phyloP scores from a whole-genome alignment of 2,888 invertebrate genomes.

The Cantharis nigra region DNA sequence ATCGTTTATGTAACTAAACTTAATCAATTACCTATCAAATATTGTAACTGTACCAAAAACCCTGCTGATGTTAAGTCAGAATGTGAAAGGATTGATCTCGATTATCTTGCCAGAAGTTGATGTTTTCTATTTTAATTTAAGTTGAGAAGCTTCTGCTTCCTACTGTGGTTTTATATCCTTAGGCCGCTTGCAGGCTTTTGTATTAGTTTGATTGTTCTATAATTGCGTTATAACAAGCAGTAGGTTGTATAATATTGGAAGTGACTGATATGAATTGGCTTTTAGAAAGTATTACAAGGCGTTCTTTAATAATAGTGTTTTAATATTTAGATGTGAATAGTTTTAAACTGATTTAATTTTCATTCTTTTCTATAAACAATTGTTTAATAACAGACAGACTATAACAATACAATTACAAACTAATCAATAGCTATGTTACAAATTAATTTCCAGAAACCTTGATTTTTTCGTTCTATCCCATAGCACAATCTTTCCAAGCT shows the following conservation, averaged over 20 bases:
- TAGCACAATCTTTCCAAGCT: neutral
- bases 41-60: constrained; percentile 15
- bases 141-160: constrained; percentile 25
- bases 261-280: constrained; percentile 4
- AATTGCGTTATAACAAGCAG: constrained; percentile 19
- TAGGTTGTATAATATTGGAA: constrained; percentile 17
- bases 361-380: neutral
- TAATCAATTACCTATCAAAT: constrained; percentile 13
- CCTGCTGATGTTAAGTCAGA: constrained; percentile 13
- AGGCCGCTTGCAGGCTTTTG: constrained; percentile 11
- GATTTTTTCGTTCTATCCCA: neutral
- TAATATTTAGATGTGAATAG: neutral
- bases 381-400: neutral
- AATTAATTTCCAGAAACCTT: neutral
- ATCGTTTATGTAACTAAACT: neutral
- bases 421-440: neutral
- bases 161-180: constrained; percentile 16
- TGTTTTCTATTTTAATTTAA: constrained; percentile 23
- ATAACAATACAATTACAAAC: neutral
- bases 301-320: constrained; percentile 1
- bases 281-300: constrained; percentile 18
- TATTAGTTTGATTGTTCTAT: constrained; percentile 20
- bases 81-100: constrained; percentile 22
- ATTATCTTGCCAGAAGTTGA: constrained; percentile 14
- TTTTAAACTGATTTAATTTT: neutral